These are phyloP conservation scores for Argopecten irradians DNA, from an alignment of 1,140 invertebrate genomes.

Conservation along the genomic window DNA sequence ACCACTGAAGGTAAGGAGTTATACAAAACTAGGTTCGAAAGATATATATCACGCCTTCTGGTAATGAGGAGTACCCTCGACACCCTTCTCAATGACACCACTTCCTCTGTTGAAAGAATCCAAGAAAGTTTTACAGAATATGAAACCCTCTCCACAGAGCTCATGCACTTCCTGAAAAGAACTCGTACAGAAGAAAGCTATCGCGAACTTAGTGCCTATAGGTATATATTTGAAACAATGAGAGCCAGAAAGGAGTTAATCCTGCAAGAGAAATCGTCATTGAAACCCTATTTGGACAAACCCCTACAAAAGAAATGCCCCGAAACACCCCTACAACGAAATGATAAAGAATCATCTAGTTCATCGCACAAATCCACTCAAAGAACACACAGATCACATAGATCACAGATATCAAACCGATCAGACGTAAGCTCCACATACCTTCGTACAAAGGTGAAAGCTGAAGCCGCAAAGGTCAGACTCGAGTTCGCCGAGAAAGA, in stretches of 20 bases:
- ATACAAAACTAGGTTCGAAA: not conserved
- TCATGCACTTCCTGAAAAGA: too few relatives aligned
- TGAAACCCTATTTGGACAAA: too few relatives aligned
- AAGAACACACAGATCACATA: too few relatives aligned
- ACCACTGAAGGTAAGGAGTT: not conserved
- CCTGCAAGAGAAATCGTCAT: too few relatives aligned
- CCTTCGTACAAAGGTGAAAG: not conserved
- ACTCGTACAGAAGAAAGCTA: too few relatives aligned
- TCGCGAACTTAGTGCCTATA: too few relatives aligned
- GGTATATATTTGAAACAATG: too few relatives aligned
- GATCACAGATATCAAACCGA: not conserved
- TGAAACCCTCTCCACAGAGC: not conserved
- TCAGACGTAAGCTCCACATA: not conserved
- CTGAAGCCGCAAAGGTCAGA: not conserved
- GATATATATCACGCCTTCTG: not conserved
- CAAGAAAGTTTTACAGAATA: not conserved
- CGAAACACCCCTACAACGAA: too few relatives aligned
- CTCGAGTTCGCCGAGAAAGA: not conserved
- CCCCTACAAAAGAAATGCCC: too few relatives aligned
- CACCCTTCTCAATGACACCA: not conserved
- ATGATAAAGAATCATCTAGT: too few relatives aligned
- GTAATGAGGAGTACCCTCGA: not conserved
- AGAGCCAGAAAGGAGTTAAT: too few relatives aligned
- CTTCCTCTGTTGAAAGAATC: not conserved
- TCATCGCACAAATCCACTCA: too few relatives aligned